Evolutionary conservation across 2,113 vertebrate genomes (phyloP).

Genomic region (Engraulis encrasicolus): DNA sequence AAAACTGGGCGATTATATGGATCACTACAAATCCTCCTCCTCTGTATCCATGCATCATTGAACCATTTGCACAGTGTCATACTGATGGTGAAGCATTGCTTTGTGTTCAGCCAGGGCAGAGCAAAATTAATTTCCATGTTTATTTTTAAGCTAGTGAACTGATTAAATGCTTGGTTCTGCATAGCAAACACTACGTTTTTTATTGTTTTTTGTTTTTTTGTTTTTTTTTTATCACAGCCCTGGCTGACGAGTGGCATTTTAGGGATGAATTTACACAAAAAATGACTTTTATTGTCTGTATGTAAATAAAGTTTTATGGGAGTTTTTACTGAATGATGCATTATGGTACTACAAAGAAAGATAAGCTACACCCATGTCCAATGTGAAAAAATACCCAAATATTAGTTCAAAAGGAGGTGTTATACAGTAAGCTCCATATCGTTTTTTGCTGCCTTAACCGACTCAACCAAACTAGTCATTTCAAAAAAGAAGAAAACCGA

Average conservation of each 20-base stretch:
- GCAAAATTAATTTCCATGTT: conserved; percentile 14
- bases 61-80: conserved; percentile 6
- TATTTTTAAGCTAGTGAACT: conserved; percentile 17
- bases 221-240: conserved; percentile 22
- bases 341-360: conserved; percentile 48
- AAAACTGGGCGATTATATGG: neutral
- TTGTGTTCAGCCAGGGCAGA: conserved; percentile 37
- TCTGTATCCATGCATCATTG: neutral
- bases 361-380: conserved; percentile 59
- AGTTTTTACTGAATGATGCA: conserved; percentile 40
- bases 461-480: conserved; percentile 9
- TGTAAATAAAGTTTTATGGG: conserved; percentile 28
- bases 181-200: conserved; percentile 2
- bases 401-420: conserved; percentile 17
- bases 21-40: neutral
- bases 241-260: conserved; percentile 38
- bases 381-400: conserved; percentile 48
- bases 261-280: conserved; percentile 36
- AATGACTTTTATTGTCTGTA: conserved; percentile 39
- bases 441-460: conserved; percentile 17
- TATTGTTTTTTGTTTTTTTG: neutral
- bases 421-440: neutral
- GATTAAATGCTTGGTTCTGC: neutral
- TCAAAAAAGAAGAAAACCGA: neutral
- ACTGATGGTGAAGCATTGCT: neutral